phyloP scores from a whole-genome alignment of 30 jellyfish, hydroid and myxozoan species.

The Cassiopea xamachana region DNA sequence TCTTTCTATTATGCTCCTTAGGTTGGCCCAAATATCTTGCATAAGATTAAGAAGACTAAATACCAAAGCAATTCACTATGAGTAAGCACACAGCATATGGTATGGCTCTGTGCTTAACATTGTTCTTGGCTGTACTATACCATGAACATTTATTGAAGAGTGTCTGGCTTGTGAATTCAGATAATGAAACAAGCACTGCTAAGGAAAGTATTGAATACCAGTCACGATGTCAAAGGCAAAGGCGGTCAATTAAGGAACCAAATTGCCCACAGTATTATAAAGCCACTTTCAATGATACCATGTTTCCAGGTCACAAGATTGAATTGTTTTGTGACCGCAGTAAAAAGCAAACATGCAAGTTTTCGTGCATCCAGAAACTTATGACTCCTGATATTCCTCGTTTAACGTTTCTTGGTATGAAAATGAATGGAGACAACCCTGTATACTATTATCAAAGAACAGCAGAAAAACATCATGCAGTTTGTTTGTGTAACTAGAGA shows the following conservation, averaged over 20 bases:
- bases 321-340: conserved; percentile 23
- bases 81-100: neutral
- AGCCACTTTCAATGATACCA: conserved; percentile 23
- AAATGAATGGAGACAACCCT: conserved; percentile 15
- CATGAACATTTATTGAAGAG: neutral
- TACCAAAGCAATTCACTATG: too few species aligned
- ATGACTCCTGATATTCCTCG: neutral
- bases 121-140: neutral
- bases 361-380: neutral
- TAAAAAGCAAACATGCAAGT: neutral
- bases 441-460: conserved; percentile 1
- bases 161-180: neutral
- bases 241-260: neutral
- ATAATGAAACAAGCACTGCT: neutral
- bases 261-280: conserved; percentile 8
- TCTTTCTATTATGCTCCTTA: too few species aligned
- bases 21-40: too few species aligned
- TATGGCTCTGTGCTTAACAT: neutral
- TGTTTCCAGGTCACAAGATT: conserved; percentile 19
- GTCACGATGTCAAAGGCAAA: neutral
- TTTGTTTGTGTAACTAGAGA: conserved; percentile 17
- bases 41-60: too few species aligned
- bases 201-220: neutral
- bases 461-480: neutral
- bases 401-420: conserved; percentile 37